Evolutionary conservation across 2,797 vertebrate genomes (phyloP).

Genomic region (Amphiprion clarkii): DNA sequence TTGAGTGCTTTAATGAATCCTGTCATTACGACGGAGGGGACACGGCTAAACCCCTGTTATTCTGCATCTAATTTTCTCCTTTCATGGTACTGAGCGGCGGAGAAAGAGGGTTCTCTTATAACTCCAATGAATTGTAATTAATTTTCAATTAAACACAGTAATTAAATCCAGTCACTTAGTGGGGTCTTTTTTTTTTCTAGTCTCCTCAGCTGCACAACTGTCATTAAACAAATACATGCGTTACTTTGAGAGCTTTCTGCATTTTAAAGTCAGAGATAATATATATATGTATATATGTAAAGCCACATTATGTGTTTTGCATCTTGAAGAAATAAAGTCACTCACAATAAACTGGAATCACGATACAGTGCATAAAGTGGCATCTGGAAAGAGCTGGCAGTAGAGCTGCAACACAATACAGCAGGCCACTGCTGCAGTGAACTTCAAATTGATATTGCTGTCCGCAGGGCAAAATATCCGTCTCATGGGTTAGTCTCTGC

Average conservation of each 20-base stretch:
- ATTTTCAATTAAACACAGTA: constrained; percentile 73
- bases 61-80: constrained; percentile 62
- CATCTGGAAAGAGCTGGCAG: constrained; percentile 29
- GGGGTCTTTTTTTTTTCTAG: constrained; percentile 27
- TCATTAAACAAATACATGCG: constrained; percentile 31
- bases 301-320: background rate
- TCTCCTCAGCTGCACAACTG: constrained; percentile 15
- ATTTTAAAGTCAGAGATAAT: constrained; percentile 26
- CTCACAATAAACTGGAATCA: constrained; percentile 21
- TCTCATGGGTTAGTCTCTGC: constrained; percentile 40
- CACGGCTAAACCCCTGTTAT: constrained; percentile 64
- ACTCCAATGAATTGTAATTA: constrained; percentile 66
- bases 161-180: constrained; percentile 60
- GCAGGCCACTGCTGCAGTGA: constrained; percentile 26
- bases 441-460: constrained; percentile 67
- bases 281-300: background rate
- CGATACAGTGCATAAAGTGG: constrained; percentile 5
- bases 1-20: constrained; percentile 67
- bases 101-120: constrained; percentile 36
- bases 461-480: constrained; percentile 54
- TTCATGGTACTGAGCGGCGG: constrained; percentile 47
- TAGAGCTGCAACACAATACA: constrained; percentile 42
- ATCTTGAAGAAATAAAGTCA: constrained; percentile 5
- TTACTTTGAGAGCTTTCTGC: constrained; percentile 9
- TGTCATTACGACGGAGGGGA: constrained; percentile 63